Evolutionary conservation across 2,888 invertebrate genomes (phyloP).

Genomic region (Hylaea fasciaria): DNA sequence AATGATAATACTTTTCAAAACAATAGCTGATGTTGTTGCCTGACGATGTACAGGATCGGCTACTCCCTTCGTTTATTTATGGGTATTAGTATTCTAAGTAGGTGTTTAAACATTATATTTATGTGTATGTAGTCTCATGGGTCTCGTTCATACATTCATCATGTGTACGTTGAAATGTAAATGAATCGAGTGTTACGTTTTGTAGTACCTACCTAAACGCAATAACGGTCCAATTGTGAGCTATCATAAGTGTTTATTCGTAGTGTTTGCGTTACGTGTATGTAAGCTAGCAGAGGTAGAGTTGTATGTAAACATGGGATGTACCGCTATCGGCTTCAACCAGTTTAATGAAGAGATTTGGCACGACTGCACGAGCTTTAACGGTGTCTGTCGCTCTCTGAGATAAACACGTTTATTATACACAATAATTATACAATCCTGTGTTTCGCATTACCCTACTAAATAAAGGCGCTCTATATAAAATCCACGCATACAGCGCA

Average conservation of each 20-base stretch:
- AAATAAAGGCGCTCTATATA: constrained; percentile 15
- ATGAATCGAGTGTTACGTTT: constrained; percentile 24
- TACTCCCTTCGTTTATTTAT: constrained; percentile 33
- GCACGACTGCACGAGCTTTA: constrained; percentile 77
- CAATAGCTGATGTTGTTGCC: constrained; percentile 51
- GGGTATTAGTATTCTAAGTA: constrained; percentile 37
- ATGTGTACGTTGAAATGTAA: constrained; percentile 26
- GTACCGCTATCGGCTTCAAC: constrained; percentile 70
- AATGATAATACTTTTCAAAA: constrained; percentile 65
- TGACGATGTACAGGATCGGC: constrained; percentile 36
- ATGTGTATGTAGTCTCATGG: constrained; percentile 29
- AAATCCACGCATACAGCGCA: not conserved
- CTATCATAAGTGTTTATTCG: constrained; percentile 49
- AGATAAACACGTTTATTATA: constrained; percentile 59
- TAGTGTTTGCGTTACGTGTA: constrained; percentile 51
- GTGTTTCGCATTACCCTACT: constrained; percentile 29
- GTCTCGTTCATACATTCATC: too few relatives aligned
- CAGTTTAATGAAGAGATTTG: constrained; percentile 83
- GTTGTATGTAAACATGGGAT: constrained; percentile 62
- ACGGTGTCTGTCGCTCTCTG: constrained; percentile 63
- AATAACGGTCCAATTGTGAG: constrained; percentile 34
- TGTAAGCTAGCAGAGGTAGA: constrained; percentile 54
- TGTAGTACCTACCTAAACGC: constrained; percentile 8
- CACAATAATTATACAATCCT: constrained; percentile 40
- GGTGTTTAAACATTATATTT: constrained; percentile 28